Evolutionary conservation across 2,797 vertebrate genomes (phyloP), one percentile per base, ranked within the genome.

Genomic region (Macroramphosus scolopax): DNA sequence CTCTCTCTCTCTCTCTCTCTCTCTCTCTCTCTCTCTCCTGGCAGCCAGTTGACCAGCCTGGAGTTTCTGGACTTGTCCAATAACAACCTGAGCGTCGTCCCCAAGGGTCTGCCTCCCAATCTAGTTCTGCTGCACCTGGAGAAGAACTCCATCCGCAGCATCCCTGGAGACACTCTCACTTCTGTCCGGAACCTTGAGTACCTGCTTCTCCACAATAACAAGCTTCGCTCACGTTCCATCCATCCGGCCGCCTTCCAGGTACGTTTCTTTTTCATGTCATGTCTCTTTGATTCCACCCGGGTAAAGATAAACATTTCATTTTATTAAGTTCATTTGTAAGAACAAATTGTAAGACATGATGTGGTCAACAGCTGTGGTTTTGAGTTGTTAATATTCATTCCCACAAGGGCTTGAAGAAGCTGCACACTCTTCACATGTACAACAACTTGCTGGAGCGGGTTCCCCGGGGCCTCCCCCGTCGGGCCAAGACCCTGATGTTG

Each of bases 341-440:
- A n/a, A n/a, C n/a, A n/a, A n/a, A n/a, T n/a, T n/a, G n/a, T n/a
- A n/a, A n/a, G n/a, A n/a, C n/a, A 42, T 11, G n/a, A 36, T 0
- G 22, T 24, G 12, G 4, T 25, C 5, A 45, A 11, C 5, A 38
- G 8, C 8, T 36, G 32, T 35, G 4, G 1, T 3, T 1, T 11
- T 45, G 2, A 49, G 17, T 37, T 2, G 20, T 24, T 5, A 3
- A 52, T 41, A 29, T 50, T 6, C 16, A 2, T 51, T 63, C 48
- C 30, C 25, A 8, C 2, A 2, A 93, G n/a, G 95, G 96, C 30
- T 86, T 98, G 68, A 98, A 98, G 87, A 92, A 94, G 63, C 85
- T 99, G 35, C 97, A 99, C 83, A 99, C 97, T 0, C 89, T 98
- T 47, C 95, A 99, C 66, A 88, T 99, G 82, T 96, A 99, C 89